These are phyloP conservation scores for Xenentodon cancila DNA, from an alignment of 2,797 vertebrate genomes.

Conservation along the genomic window DNA sequence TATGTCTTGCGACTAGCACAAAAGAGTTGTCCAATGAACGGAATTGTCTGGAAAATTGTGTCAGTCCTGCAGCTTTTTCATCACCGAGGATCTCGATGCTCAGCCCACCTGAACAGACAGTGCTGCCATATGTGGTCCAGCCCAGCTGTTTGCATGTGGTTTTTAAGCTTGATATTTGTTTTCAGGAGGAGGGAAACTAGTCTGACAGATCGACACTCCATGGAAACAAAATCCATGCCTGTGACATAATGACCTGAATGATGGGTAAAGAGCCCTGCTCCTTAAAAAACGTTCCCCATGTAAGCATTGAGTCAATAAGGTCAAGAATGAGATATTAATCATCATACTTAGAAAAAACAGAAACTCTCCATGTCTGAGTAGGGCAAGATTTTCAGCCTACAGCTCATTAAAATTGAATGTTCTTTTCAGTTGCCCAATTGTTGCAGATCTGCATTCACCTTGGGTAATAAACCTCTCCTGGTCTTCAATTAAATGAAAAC, in stretches of 20 bases:
- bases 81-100: conserved; percentile 38
- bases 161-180: conserved; percentile 29
- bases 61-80: conserved; percentile 45
- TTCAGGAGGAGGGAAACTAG: conserved; percentile 25
- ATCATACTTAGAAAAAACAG: conserved; percentile 14
- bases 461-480: conserved; percentile 72
- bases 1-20: conserved; percentile 38
- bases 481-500: conserved; percentile 77
- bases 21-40: conserved; percentile 39
- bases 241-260: conserved; percentile 42
- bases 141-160: conserved; percentile 13
- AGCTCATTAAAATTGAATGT: conserved; percentile 82
- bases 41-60: conserved; percentile 50
- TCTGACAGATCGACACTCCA: conserved; percentile 26
- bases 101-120: conserved; percentile 39
- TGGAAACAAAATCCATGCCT: conserved; percentile 36
- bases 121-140: conserved; percentile 8
- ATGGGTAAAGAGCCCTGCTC: conserved; percentile 60
- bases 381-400: conserved; percentile 55
- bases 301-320: conserved; percentile 67
- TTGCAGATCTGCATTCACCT: conserved; percentile 75
- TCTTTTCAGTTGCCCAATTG: conserved; percentile 55
- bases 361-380: conserved; percentile 13
- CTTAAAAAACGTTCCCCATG: conserved; percentile 66
- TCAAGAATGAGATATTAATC: conserved; percentile 73